phyloP scores from a whole-genome alignment of 2,113 vertebrate genomes.

The Myocastor coypus region DNA sequence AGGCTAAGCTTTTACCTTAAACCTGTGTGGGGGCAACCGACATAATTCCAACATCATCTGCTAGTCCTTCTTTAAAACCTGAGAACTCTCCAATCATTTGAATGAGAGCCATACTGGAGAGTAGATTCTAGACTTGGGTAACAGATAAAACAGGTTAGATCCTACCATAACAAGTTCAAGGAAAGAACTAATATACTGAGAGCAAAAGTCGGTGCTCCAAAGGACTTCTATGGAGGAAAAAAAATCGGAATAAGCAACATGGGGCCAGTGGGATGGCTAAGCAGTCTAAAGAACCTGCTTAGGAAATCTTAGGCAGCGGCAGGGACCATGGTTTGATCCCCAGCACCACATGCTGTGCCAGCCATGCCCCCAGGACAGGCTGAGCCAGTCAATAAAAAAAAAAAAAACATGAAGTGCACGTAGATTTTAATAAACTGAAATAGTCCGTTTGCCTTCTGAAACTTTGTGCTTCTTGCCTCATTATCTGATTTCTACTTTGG shows the following conservation, averaged over 20 bases:
- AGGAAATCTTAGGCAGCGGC: too few species aligned
- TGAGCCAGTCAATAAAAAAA: too few species aligned
- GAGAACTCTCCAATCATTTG: background rate
- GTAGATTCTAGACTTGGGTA: background rate
- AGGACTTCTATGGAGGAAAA: background rate
- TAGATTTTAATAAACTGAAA: slow-evolving; percentile 35
- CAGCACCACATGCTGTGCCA: too few species aligned
- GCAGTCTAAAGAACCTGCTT: too few species aligned
- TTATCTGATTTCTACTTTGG: background rate
- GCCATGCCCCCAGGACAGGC: too few species aligned
- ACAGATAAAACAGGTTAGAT: background rate
- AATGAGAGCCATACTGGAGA: background rate
- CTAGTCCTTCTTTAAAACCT: slow-evolving; percentile 19
- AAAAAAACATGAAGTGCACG: background rate
- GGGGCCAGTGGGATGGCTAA: too few species aligned
- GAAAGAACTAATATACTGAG: background rate
- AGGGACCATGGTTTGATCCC: too few species aligned
- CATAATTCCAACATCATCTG: background rate
- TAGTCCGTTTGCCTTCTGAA: slow-evolving; percentile 22
- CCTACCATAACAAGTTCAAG: background rate
- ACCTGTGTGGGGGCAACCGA: background rate
- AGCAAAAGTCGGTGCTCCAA: background rate
- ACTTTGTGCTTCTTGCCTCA: background rate
- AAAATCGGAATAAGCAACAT: slow-evolving; percentile 16
- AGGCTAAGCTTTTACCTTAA: slow-evolving; percentile 50